phyloP scores from a whole-genome alignment of 2,797 vertebrate genomes.

The Naso thynnoides region DNA sequence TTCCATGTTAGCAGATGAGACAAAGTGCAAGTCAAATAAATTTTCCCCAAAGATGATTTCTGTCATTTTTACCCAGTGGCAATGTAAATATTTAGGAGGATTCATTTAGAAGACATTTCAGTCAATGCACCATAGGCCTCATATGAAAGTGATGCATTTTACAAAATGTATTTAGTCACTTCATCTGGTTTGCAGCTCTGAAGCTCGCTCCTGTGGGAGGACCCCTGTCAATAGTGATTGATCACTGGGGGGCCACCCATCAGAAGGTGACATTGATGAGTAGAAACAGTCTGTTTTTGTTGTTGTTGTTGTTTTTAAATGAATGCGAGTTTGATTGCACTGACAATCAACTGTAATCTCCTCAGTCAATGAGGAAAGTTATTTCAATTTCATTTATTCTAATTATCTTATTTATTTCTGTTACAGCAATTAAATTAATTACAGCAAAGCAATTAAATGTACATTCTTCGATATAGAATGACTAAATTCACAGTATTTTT shows the following conservation, averaged over 20 bases:
- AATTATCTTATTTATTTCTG: not conserved
- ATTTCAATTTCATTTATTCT: not conserved
- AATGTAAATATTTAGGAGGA: constrained; percentile 12
- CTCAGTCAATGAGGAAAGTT: not conserved
- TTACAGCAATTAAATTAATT: too few species aligned
- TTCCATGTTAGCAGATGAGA: too few species aligned
- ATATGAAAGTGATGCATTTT: not conserved
- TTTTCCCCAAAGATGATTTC: too few species aligned
- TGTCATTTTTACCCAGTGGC: not conserved
- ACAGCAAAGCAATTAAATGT: not conserved
- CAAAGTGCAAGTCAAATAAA: too few species aligned
- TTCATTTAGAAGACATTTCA: too few species aligned
- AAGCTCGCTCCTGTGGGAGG: constrained; percentile 25
- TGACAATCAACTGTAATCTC: not conserved
- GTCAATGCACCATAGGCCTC: not conserved
- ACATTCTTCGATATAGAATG: not conserved
- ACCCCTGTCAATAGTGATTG: constrained; percentile 45
- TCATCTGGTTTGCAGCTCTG: constrained; percentile 16
- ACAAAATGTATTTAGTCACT: constrained; percentile 18
- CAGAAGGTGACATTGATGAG: constrained; percentile 57
- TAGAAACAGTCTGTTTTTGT: constrained; percentile 27
- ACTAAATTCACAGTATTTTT: not conserved
- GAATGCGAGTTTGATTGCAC: constrained; percentile 7
- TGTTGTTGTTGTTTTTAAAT: constrained; percentile 16
- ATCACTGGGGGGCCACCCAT: constrained; percentile 45